These are phyloP conservation scores for Agrilus biguttatus DNA, from an alignment of 2,888 invertebrate genomes.

Conservation along the genomic window DNA sequence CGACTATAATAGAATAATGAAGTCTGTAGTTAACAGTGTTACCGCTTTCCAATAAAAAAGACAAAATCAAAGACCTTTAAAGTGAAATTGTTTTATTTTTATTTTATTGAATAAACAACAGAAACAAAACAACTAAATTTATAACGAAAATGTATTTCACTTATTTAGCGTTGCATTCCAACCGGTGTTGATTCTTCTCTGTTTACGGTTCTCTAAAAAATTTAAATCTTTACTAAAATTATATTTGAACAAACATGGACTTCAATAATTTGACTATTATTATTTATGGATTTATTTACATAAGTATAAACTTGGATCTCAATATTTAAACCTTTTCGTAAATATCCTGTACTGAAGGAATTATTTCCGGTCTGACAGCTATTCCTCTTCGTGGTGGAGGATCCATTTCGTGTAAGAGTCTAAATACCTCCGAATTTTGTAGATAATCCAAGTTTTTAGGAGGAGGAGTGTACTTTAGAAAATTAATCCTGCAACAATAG, in stretches of 20 bases:
- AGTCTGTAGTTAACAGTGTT: no score
- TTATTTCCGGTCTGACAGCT: conserved; percentile 45
- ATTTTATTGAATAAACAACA: no score
- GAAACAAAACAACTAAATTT: no score
- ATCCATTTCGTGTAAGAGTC: conserved; percentile 61
- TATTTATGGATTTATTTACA: no score
- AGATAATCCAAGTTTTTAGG: conserved; percentile 60
- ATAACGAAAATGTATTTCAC: not conserved
- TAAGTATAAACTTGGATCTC: not conserved
- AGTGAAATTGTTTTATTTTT: no score
- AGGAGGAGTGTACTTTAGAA: conserved; percentile 77
- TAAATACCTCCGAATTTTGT: conserved; percentile 67
- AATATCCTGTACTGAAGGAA: conserved; percentile 52
- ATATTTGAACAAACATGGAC: not conserved
- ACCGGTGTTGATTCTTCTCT: not conserved
- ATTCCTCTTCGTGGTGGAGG: conserved; percentile 47
- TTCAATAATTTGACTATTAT: no score
- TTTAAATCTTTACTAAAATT: not conserved
- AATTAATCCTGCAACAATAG: conserved; percentile 59
- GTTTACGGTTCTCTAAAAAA: no score
- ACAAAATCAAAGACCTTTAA: no score
- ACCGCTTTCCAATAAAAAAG: no score
- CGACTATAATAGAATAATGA: no score
- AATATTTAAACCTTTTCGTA: conserved; percentile 9
- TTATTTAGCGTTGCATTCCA: not conserved